phyloP scores from a whole-genome alignment of 2,888 invertebrate species.

The Mamestra brassicae region DNA sequence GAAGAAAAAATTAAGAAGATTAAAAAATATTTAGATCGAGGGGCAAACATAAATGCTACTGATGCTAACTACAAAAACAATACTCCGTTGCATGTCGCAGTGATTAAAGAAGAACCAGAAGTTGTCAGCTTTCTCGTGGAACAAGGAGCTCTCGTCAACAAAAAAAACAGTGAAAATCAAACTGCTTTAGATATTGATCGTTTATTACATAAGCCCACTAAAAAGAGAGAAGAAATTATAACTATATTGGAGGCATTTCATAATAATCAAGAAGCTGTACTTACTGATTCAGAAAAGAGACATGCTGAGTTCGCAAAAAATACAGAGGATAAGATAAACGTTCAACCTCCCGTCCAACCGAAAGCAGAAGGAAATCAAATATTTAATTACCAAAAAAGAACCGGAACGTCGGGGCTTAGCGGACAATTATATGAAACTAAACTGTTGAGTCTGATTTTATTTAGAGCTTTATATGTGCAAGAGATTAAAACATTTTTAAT shows the following conservation, averaged over 20 bases:
- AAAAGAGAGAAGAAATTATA: slow-evolving; percentile 5
- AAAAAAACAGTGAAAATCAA: slow-evolving; percentile 54
- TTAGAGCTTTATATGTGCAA: slow-evolving; percentile 50
- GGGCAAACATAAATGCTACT: slow-evolving; percentile 65
- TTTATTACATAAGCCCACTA: not conserved
- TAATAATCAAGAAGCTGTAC: not conserved
- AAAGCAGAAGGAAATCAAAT: slow-evolving; percentile 5
- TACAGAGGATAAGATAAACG: not conserved
- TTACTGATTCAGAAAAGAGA: not conserved
- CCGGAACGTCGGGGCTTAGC: slow-evolving; percentile 59
- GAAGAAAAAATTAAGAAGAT: slow-evolving; percentile 57
- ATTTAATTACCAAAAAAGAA: slow-evolving; percentile 48
- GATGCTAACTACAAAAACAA: slow-evolving; percentile 64
- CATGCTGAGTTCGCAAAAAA: not conserved
- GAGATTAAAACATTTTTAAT: slow-evolving; percentile 48
- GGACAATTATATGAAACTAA: slow-evolving; percentile 68
- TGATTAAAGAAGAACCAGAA: slow-evolving; percentile 53
- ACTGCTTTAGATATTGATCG: slow-evolving; percentile 63
- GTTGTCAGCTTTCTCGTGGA: slow-evolving; percentile 58
- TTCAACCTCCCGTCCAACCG: not conserved
- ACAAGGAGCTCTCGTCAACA: slow-evolving; percentile 54
- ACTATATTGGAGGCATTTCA: slow-evolving; percentile 23
- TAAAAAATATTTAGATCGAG: slow-evolving; percentile 51
- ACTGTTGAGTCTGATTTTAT: slow-evolving; percentile 59
- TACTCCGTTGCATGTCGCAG: slow-evolving; percentile 66